Conservation (phyloP, 2,113 vertebrate genomes). For the Spilogale gracilis region DNA sequence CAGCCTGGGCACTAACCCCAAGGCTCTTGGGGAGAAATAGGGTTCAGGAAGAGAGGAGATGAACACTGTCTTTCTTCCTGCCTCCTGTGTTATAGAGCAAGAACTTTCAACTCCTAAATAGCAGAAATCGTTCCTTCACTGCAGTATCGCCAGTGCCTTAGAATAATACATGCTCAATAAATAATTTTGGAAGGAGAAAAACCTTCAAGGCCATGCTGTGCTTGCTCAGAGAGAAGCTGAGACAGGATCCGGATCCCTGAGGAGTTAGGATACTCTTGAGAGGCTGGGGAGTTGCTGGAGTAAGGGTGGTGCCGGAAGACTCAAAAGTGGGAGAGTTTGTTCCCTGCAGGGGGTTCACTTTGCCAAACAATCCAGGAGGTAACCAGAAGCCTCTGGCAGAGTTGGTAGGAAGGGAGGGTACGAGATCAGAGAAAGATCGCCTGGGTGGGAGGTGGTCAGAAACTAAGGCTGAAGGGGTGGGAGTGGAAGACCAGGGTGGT, state of each 20-base stretch:
- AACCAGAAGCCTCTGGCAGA: neutral
- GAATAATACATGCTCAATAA: constrained; percentile 65
- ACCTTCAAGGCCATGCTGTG: neutral
- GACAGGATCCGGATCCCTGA: neutral
- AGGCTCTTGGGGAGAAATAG: neutral
- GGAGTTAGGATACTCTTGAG: neutral
- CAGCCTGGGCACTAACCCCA: neutral
- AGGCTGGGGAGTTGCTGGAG: neutral
- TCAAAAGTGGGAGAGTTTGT: neutral
- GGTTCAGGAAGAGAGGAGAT: neutral
- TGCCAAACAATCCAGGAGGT: neutral
- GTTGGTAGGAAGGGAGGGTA: neutral
- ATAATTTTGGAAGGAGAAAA: constrained; percentile 44
- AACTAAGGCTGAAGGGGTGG: neutral
- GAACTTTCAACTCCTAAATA: neutral
- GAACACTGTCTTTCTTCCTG: neutral
- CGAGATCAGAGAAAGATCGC: neutral
- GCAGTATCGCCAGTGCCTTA: neutral
- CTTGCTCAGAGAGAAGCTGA: constrained; percentile 26
- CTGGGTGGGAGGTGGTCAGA: neutral
- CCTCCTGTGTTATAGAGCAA: neutral
- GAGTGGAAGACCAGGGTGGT: neutral
- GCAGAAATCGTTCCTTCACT: constrained; percentile 12
- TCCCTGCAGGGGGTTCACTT: constrained; percentile 33
- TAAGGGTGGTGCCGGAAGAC: neutral